These are phyloP conservation scores for Stichopus horrens DNA, from an alignment of 53 echinoderm and acorn worm species.

Conservation along the genomic window DNA sequence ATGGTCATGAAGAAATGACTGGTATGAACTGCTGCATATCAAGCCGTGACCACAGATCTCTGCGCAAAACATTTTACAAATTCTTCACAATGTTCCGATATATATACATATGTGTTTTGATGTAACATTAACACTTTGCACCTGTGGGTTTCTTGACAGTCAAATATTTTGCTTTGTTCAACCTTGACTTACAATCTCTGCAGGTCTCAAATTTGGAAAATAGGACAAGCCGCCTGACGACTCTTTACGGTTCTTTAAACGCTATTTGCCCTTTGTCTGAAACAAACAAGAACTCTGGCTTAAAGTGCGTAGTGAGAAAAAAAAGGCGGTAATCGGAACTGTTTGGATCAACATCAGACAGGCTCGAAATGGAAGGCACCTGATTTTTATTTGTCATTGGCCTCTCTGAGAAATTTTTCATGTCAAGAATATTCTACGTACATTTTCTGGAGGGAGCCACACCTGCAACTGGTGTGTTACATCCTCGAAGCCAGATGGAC, in stretches of 20 bases:
- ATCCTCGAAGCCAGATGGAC: not conserved
- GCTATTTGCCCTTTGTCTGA: not conserved
- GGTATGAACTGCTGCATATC: not conserved
- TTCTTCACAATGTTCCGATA: not conserved
- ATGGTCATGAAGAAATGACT: not conserved
- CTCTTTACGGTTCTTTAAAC: not conserved
- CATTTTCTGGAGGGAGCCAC: not conserved
- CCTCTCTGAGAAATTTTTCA: no score
- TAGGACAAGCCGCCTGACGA: no score
- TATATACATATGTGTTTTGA: not conserved
- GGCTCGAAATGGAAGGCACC: no score
- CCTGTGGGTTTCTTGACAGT: not conserved
- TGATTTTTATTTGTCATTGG: no score
- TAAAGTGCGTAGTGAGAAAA: no score
- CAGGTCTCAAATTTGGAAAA: not conserved
- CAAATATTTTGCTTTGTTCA: not conserved
- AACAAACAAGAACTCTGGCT: no score
- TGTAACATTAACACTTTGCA: constrained; percentile 14
- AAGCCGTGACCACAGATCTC: not conserved
- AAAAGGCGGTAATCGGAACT: no score
- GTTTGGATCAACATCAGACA: no score
- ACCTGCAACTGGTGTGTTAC: not conserved
- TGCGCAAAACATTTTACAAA: not conserved
- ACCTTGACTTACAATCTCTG: not conserved
- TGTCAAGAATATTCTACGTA: no score